These are phyloP conservation scores for Piprites chloris DNA, from an alignment of 2,113 vertebrate genomes.

Conservation along the genomic window DNA sequence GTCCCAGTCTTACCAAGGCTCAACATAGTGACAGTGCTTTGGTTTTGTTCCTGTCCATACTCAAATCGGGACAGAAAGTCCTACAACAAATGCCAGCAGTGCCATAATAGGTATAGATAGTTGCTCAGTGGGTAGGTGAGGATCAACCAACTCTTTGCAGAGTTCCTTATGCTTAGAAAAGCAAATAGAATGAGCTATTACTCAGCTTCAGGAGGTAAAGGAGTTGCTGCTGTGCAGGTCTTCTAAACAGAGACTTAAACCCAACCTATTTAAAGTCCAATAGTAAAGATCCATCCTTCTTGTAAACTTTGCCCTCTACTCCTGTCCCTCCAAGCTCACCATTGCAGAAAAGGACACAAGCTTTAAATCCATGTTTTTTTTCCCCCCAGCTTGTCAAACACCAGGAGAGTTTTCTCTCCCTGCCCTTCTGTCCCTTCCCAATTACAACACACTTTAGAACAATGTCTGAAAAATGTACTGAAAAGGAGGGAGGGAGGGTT, in stretches of 20 bases:
- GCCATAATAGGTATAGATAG: background rate
- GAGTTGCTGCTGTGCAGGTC: background rate
- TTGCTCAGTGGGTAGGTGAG: background rate
- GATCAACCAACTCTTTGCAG: background rate
- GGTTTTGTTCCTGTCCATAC: background rate
- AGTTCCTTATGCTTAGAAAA: background rate
- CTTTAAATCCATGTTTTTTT: background rate
- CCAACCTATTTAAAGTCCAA: background rate
- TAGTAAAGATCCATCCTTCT: background rate
- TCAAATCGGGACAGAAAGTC: background rate
- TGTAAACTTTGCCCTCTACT: background rate
- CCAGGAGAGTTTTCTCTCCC: background rate
- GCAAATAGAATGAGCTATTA: background rate
- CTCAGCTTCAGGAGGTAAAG: background rate
- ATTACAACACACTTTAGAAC: background rate
- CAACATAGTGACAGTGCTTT: background rate
- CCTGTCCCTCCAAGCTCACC: background rate
- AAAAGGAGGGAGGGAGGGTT: background rate
- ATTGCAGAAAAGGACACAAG: rapidly evolving
- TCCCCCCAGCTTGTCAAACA: background rate
- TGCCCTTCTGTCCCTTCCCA: background rate
- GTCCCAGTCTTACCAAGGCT: background rate
- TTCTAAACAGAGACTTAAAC: background rate
- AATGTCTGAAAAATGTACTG: background rate
- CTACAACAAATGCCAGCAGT: background rate